Conservation (phyloP, 2,888 invertebrate species). For the Girardia tigrina region DNA sequence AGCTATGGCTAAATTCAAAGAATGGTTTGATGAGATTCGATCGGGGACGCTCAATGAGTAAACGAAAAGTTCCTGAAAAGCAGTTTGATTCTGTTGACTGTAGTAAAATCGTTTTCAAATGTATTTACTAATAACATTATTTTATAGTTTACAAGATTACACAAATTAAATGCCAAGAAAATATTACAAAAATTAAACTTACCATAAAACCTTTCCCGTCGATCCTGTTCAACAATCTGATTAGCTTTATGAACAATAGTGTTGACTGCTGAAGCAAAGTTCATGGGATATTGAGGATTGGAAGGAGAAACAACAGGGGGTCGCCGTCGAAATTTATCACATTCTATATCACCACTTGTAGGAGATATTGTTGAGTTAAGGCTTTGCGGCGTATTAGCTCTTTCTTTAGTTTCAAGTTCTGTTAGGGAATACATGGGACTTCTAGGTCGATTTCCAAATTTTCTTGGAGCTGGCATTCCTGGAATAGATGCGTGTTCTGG, state of each 20-base stretch:
- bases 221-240: constrained; percentile 44
- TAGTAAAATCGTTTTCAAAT: no score
- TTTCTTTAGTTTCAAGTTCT: neutral
- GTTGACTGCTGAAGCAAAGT: constrained; percentile 68
- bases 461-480: neutral
- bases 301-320: neutral
- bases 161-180: no score
- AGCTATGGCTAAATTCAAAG: no score
- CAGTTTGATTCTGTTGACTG: no score
- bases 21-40: no score
- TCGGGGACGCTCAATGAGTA: no score
- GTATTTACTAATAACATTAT: no score
- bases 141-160: no score
- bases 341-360: neutral
- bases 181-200: no score
- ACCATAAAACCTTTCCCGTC: constrained; percentile 38
- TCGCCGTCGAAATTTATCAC: neutral
- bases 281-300: neutral
- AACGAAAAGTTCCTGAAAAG: no score
- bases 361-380: constrained; percentile 11
- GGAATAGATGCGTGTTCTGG: neutral
- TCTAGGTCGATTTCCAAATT: neutral
- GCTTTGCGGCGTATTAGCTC: constrained; percentile 14
- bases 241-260: constrained; percentile 71
- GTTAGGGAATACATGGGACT: neutral